Evolutionary conservation across 2,888 invertebrate genomes (phyloP).

Genomic region (Diadegma fenestrale): DNA sequence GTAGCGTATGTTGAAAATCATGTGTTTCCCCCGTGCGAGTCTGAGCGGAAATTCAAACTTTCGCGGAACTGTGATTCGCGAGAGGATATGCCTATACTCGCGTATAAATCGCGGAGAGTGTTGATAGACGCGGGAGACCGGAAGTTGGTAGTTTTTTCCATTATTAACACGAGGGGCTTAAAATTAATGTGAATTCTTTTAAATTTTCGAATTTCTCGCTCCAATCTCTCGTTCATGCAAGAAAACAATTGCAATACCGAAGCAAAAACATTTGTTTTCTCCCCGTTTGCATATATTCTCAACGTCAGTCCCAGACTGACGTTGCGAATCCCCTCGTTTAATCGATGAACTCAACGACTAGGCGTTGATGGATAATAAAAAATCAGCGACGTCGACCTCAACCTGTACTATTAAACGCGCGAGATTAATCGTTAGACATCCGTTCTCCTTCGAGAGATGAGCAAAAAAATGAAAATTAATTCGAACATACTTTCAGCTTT

Average conservation of each 20-base stretch:
- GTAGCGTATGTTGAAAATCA: constrained; percentile 5
- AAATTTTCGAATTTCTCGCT: not conserved
- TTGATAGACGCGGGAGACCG: constrained; percentile 12
- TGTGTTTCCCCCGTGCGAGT: not conserved
- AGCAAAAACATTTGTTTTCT: not conserved
- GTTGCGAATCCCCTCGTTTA: constrained; percentile 6
- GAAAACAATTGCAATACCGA: not conserved
- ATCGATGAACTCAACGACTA: not conserved
- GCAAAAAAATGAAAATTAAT: not conserved
- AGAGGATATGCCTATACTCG: constrained; percentile 43
- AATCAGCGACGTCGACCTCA: not conserved
- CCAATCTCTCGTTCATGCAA: not conserved
- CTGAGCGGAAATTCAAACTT: constrained; percentile 65
- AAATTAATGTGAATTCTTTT: not conserved
- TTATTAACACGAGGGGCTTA: not conserved
- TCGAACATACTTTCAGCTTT: constrained; percentile 1
- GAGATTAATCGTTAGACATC: constrained; percentile 12
- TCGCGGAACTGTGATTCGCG: constrained; percentile 55
- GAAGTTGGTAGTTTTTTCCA: not conserved
- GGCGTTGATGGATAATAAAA: not conserved
- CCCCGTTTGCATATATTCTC: not conserved
- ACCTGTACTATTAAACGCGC: not conserved
- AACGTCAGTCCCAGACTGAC: not conserved
- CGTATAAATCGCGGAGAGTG: constrained; percentile 2
- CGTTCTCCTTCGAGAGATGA: constrained; percentile 16